Percentiles rank a stretch among this genome's conserved stretches.
phyloP scores from a whole-genome alignment of 2,113 vertebrate genomes.

The Neogale vison region DNA sequence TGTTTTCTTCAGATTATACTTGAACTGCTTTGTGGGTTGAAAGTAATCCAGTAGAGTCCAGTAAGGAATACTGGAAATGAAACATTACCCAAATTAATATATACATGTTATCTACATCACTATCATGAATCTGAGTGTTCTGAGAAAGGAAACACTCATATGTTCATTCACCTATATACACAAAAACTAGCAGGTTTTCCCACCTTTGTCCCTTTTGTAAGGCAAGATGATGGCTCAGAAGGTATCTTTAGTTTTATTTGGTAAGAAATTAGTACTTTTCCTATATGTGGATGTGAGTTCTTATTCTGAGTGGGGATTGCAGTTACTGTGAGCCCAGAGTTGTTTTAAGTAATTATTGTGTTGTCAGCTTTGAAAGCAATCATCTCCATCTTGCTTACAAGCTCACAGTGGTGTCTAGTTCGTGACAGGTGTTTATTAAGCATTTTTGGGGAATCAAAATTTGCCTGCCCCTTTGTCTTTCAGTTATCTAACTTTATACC shows the following conservation, averaged over 20 bases:
- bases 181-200: neutral
- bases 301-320: neutral
- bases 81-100: neutral
- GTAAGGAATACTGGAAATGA: neutral
- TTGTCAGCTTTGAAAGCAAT: neutral
- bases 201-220: neutral
- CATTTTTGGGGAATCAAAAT: neutral
- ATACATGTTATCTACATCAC: neutral
- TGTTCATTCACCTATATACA: neutral
- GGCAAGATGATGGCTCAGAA: neutral
- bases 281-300: neutral
- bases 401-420: neutral
- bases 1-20: neutral
- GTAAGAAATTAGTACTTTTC: neutral
- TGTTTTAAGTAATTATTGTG: neutral
- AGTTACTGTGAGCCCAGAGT: neutral
- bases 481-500: neutral
- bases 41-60: neutral
- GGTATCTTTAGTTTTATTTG: neutral
- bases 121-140: neutral
- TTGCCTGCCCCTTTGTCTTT: neutral
- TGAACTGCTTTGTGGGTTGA: neutral
- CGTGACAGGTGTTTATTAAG: neutral
- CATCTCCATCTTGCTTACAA: neutral
- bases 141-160: constrained; percentile 2